Percentiles rank a stretch among this genome's conserved stretches.
These are phyloP conservation scores for Ormyrus rosae DNA, from an alignment of 2,888 invertebrate species.

Conservation along the genomic window DNA sequence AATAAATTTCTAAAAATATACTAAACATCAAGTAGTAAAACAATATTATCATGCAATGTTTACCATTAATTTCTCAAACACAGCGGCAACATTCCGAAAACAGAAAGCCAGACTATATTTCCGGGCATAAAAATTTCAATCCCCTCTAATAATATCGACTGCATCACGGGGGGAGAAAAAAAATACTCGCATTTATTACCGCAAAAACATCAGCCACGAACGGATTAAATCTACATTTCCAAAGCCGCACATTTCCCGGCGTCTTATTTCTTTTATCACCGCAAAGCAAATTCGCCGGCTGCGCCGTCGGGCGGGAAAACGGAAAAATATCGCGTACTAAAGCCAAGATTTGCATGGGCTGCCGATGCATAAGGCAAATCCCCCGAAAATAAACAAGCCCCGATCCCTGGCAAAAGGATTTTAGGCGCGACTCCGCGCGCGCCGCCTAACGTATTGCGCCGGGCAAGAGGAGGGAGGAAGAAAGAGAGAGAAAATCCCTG, in stretches of 20 bases:
- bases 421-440: constrained; percentile 24
- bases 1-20: no score
- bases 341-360: constrained; percentile 54
- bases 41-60: no score
- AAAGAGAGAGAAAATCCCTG: constrained; percentile 49
- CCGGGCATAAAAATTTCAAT: no score
- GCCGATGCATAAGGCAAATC: constrained; percentile 55
- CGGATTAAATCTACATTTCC: no score
- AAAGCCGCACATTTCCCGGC: neutral
- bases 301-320: neutral
- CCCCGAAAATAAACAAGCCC: constrained; percentile 52
- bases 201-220: no score
- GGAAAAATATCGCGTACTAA: constrained; percentile 39
- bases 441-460: constrained; percentile 27
- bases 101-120: no score
- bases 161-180: no score
- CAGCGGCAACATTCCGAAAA: no score
- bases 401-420: constrained; percentile 38
- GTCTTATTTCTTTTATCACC: constrained; percentile 19
- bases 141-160: no score
- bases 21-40: no score
- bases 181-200: no score
- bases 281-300: neutral
- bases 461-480: neutral
- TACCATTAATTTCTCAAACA: no score